A percentile compares a stretch with the other conserved stretches of the same genome.
phyloP scores from a whole-genome alignment of 2,888 invertebrate genomes.

The Polyploca ridens region DNA sequence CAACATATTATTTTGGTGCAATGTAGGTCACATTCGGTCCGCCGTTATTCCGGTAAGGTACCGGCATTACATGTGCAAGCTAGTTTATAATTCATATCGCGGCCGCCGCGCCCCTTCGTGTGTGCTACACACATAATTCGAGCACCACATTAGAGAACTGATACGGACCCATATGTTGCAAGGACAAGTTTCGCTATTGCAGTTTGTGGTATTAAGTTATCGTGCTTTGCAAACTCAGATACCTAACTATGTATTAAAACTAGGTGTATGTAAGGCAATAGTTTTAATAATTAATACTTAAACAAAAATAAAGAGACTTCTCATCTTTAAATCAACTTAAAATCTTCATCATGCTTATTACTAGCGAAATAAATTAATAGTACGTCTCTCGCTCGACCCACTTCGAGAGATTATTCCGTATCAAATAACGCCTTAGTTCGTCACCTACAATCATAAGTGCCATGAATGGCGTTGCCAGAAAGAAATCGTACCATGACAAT shows the following conservation, averaged over 20 bases:
- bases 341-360: slow-evolving; percentile 6
- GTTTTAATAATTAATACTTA: not conserved
- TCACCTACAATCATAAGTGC: slow-evolving; percentile 90
- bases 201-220: slow-evolving; percentile 28
- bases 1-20: slow-evolving; percentile 40
- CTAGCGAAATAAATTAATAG: slow-evolving; percentile 73
- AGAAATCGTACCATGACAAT: slow-evolving; percentile 87
- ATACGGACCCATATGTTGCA: slow-evolving; percentile 45
- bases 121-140: slow-evolving; percentile 36
- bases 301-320: not conserved
- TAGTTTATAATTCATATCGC: slow-evolving; percentile 72
- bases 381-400: slow-evolving; percentile 91
- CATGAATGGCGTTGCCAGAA: slow-evolving; percentile 89
- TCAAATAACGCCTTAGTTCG: slow-evolving; percentile 88
- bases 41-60: slow-evolving; percentile 45
- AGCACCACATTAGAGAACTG: slow-evolving; percentile 34
- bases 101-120: slow-evolving; percentile 64
- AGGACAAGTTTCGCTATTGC: slow-evolving; percentile 46
- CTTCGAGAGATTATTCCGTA: slow-evolving; percentile 87
- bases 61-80: slow-evolving; percentile 44
- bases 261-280: not conserved
- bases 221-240: not conserved
- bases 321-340: slow-evolving; percentile 1
- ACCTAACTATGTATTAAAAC: not conserved
- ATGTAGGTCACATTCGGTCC: slow-evolving; percentile 66